These are phyloP conservation scores for Chlorodrepanis virens DNA, from an alignment of 2,113 vertebrate species.

Conservation along the genomic window DNA sequence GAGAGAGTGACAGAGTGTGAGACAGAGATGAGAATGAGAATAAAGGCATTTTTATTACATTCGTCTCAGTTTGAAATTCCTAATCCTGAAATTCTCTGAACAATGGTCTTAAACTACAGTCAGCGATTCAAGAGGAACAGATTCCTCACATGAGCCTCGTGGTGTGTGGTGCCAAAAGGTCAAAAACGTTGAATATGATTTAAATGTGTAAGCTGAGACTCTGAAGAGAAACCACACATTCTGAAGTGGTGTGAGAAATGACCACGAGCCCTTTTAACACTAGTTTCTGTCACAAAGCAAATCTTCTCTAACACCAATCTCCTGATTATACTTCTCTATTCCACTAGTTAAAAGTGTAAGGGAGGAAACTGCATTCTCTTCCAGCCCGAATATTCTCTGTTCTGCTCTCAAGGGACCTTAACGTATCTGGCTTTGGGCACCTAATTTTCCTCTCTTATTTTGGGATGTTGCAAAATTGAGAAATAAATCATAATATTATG, in stretches of 20 bases:
- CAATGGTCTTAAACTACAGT: conserved; percentile 59
- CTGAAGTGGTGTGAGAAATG: conserved; percentile 67
- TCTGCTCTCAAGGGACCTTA: background rate
- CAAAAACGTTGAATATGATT: conserved; percentile 64
- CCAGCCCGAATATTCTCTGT: background rate
- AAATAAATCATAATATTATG: conserved; percentile 9
- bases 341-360: conserved; percentile 22
- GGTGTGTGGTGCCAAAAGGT: conserved; percentile 70
- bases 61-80: conserved; percentile 37
- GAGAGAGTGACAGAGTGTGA: conserved; percentile 13
- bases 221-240: conserved; percentile 52
- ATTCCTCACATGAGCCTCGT: conserved; percentile 68
- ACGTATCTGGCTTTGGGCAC: background rate
- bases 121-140: conserved; percentile 72
- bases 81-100: conserved; percentile 61
- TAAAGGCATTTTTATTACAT: conserved; percentile 22
- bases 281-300: conserved; percentile 47
- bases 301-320: conserved; percentile 29
- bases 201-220: conserved; percentile 71
- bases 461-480: background rate
- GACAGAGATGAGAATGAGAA: conserved; percentile 45
- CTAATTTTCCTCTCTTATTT: conserved; percentile 14
- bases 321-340: conserved; percentile 48
- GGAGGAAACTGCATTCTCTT: background rate
- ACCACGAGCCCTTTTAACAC: conserved; percentile 62